Conservation (phyloP, 2,888 invertebrate species). For the Metalampra italica region DNA sequence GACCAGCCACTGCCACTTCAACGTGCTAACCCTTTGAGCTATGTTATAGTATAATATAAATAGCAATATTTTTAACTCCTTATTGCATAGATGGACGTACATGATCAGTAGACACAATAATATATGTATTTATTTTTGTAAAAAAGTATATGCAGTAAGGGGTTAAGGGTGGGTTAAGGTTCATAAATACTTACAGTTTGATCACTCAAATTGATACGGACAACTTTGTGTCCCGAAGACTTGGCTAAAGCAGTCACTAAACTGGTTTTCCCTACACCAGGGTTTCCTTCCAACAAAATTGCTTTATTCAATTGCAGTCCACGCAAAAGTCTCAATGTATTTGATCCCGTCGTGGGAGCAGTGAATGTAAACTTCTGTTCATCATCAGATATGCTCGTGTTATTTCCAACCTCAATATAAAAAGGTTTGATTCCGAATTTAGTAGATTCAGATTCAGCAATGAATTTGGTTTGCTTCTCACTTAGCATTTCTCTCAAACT, state of each 20-base stretch:
- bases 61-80: no score
- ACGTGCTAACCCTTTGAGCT: no score
- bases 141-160: no score
- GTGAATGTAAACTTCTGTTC: slow-evolving; percentile 82
- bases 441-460: slow-evolving; percentile 46
- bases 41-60: no score
- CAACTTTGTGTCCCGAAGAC: slow-evolving; percentile 88
- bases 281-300: slow-evolving; percentile 96
- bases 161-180: no score
- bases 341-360: slow-evolving; percentile 88
- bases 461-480: slow-evolving; percentile 47
- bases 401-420: slow-evolving; percentile 79
- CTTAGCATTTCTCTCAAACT: slow-evolving; percentile 43
- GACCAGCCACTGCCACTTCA: no score
- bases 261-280: slow-evolving; percentile 99
- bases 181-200: slow-evolving; percentile 87
- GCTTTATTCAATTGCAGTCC: slow-evolving; percentile 95
- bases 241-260: slow-evolving; percentile 93
- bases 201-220: slow-evolving; percentile 98
- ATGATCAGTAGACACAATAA: no score
- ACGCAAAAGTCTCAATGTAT: slow-evolving; percentile 90
- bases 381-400: slow-evolving; percentile 27
- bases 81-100: no score
- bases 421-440: slow-evolving; percentile 89
- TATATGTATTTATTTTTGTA: no score